Percentiles rank a stretch among this genome's conserved stretches.
These are phyloP conservation scores for Drosophila rhopaloa DNA, from an alignment of 1,140 invertebrate genomes.

Conservation along the genomic window DNA sequence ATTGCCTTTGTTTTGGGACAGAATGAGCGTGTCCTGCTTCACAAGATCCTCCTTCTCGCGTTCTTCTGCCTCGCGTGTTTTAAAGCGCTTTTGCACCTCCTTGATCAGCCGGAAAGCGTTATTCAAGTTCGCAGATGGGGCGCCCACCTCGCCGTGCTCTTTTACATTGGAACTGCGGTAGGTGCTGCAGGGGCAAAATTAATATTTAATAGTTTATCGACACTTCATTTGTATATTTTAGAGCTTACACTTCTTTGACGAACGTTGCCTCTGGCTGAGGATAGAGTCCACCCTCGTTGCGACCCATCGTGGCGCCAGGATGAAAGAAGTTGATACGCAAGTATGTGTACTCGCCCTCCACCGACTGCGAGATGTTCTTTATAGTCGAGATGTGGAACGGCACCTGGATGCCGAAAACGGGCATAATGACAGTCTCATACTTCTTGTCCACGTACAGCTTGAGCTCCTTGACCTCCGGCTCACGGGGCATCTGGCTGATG, in stretches of 20 bases:
- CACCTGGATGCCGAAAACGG: conserved; percentile 97
- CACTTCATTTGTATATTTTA: not conserved
- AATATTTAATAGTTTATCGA: not conserved
- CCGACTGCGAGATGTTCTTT: conserved; percentile 99
- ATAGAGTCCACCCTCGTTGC: conserved; percentile 95
- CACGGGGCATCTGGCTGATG: conserved; percentile 95
- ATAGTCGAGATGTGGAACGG: conserved; percentile 99
- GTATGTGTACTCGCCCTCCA: conserved; percentile 99
- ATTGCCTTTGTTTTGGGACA: conserved; percentile 98
- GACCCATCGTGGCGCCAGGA: conserved; percentile 97
- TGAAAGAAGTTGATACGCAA: conserved; percentile 99
- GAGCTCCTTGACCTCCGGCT: conserved; percentile 96
- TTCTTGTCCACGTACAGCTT: conserved; percentile 99
- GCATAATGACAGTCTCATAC: conserved; percentile 98
- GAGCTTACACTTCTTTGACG: conserved; percentile 97
- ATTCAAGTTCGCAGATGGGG: conserved; percentile 97
- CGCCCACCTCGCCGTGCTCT: conserved; percentile 97
- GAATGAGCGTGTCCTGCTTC: conserved; percentile 98
- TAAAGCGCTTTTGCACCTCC: conserved; percentile 99
- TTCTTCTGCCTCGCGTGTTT: conserved; percentile 99
- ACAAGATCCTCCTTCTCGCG: conserved; percentile 99
- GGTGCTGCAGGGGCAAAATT: conserved; percentile 88
- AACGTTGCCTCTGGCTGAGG: conserved; percentile 98
- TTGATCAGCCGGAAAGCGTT: conserved; percentile 99
- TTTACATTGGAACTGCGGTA: conserved; percentile 99